These are phyloP conservation scores for Callospermophilus lateralis DNA, from an alignment of 2,113 vertebrate species.

Conservation along the genomic window DNA sequence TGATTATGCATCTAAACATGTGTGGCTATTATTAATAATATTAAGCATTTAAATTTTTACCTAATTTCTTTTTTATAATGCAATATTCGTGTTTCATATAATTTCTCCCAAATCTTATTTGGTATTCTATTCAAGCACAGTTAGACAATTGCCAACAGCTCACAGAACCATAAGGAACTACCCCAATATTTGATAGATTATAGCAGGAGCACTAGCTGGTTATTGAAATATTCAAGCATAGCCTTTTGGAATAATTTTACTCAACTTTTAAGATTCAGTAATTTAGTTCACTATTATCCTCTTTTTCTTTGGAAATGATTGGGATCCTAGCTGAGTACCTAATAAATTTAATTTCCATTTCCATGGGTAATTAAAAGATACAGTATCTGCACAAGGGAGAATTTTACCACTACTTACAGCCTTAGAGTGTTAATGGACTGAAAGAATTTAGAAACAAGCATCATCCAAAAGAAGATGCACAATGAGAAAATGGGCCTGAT, in stretches of 20 bases:
- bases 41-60: conserved; percentile 24
- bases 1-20: background rate
- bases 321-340: background rate
- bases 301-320: conserved; percentile 51
- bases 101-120: background rate
- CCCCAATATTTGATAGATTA: background rate
- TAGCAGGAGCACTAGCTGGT: background rate
- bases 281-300: conserved; percentile 25
- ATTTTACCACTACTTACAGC: conserved; percentile 15
- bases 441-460: conserved; percentile 46
- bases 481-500: conserved; percentile 28
- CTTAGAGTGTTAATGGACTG: conserved; percentile 35
- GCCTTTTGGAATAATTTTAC: conserved; percentile 59
- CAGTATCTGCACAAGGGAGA: background rate
- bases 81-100: background rate
- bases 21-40: conserved; percentile 11
- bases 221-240: conserved; percentile 58
- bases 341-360: conserved; percentile 53
- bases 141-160: conserved; percentile 38
- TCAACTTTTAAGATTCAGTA: conserved; percentile 30
- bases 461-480: conserved; percentile 22
- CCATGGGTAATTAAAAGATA: conserved; percentile 35
- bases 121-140: conserved; percentile 48
- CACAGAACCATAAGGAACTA: background rate
- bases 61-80: conserved; percentile 28